Base-by-base conservation (phyloP, 30 jellyfish, hydroid and myxozoan species). In the Hydractinia symbiolongicarpus region DNA sequence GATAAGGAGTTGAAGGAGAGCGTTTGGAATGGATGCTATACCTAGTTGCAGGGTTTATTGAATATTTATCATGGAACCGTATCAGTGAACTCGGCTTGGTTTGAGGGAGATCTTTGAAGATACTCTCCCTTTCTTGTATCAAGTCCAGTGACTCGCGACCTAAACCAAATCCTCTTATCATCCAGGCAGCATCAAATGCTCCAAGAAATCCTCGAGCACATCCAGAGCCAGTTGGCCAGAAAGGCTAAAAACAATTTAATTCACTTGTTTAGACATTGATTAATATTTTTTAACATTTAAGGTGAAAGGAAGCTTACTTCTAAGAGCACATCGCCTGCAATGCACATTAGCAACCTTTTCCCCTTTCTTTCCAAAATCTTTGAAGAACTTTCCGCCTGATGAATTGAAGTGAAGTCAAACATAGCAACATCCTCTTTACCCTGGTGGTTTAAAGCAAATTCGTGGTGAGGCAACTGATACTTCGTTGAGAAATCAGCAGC, bases 171-270 rank as follows among this genome's bases (percentile, higher is more conserved):
- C 86, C 82, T 61, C 95, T 80, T 15, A 86, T 89, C 82, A 82
- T 91, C 98, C 98, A 91, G 17, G 96, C 98, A 7, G 92, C 98
- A 84, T 91, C 98, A 61, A 86, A 76, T 5, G 92, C 95, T 77
- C 98, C 87, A 5, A 91, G 94, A 74, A 91, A 91, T 8, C 98
- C 98, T 7, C 98, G 87, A 5, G 98, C 98, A 83, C 98, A 91
- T 4, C 98, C 98, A 14, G 98, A 91, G 55, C 98, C 98, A 66
- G 98, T 91, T 0, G 98, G 98, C 98, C 98, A 91, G 70, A 91
- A 91, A 64, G 97, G 97, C 97, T 90, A 52, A 30, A 67, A 86
- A n/a, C 44, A 10, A 72, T 17, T 64, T 44, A 64, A 64, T 6
- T n/a, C 40, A 64, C 6, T 64, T 7, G 19, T 64, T n/a, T 4